Evolutionary conservation across 2,113 vertebrate genomes (phyloP).

Genomic region (Sylvilagus bachmani): DNA sequence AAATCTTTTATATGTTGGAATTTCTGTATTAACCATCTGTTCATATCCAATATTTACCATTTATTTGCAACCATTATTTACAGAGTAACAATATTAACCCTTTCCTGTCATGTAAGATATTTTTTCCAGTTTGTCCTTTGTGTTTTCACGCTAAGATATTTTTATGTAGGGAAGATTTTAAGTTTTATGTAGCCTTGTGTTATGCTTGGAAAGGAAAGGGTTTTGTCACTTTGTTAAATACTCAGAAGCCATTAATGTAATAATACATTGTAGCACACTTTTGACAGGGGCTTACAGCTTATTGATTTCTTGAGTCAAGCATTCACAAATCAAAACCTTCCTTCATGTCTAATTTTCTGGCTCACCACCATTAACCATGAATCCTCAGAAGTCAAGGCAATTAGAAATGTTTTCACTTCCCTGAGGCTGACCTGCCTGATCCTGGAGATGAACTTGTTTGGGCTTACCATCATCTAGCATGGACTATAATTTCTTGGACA

Average conservation of each 20-base stretch:
- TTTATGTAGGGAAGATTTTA: neutral
- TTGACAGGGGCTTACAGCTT: neutral
- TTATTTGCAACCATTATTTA: conserved; percentile 47
- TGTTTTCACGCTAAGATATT: conserved; percentile 26
- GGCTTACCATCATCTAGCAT: neutral
- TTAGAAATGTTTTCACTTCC: neutral
- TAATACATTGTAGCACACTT: conserved; percentile 15
- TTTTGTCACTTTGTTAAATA: conserved; percentile 49
- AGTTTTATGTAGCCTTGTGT: conserved; percentile 18
- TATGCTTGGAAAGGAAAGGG: conserved; percentile 31
- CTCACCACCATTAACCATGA: neutral
- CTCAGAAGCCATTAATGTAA: neutral
- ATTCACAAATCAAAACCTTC: conserved; percentile 32
- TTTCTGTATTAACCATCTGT: conserved; percentile 36
- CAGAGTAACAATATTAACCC: conserved; percentile 7
- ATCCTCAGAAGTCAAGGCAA: neutral
- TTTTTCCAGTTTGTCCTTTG: conserved; percentile 43
- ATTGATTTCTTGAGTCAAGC: conserved; percentile 36
- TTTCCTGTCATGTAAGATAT: conserved; percentile 49
- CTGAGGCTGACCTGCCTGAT: neutral
- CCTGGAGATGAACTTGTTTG: conserved; percentile 48
- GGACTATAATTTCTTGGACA: neutral
- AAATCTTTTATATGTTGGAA: conserved; percentile 2
- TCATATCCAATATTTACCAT: neutral
- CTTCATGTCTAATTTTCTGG: conserved; percentile 21